Base-by-base conservation (phyloP, 1,140 invertebrate genomes). In the Saccostrea glomerata region DNA sequence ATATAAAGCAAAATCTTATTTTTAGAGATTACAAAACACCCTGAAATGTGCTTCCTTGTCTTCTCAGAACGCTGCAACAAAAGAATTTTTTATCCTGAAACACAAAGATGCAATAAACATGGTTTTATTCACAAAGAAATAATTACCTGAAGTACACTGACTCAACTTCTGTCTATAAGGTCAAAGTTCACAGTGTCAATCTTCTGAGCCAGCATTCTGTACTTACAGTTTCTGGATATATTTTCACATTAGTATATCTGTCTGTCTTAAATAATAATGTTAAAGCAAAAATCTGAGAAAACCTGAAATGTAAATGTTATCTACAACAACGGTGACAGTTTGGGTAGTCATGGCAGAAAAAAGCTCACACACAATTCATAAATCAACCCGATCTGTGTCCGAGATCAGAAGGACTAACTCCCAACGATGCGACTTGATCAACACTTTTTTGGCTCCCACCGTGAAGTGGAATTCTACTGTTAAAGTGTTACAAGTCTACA, bases 341-440 rank as follows among this genome's bases (percentile, higher is more conserved):
- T 77, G 70, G 70, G 25, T 77, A 77, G 70, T 77, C 70, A 77
- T 77, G 70, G 70, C 70, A 77, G 70, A 77, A 77, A 77, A 77
- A 77, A 77, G 70, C 70, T 77, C 70, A 77, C 70, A 77, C 70
- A 77, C 70, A 77, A 77, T 77, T 77, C 70, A 77, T 77, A 30
- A 77, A 77, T 77, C 70, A 77, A 77, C 70, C 70, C 13, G 70
- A 77, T 77, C 70, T 77, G 70, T 77, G 70, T 77, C 70, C 70
- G 70, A 77, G 70, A 36, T 77, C 70, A 77, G 30, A 36, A 15
- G 70, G 70, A 77, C 70, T 40, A 77, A 77, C 70, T 77, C 70
- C 70, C 23, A 77, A 77, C 70, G 70, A 77, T 77, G 23, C 70
- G 70, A 77, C 70, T 77, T 77, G 70, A 77, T 77, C 70, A 77